Conservation (phyloP, 2,797 vertebrate genomes). For the Crenuchus spilurus region DNA sequence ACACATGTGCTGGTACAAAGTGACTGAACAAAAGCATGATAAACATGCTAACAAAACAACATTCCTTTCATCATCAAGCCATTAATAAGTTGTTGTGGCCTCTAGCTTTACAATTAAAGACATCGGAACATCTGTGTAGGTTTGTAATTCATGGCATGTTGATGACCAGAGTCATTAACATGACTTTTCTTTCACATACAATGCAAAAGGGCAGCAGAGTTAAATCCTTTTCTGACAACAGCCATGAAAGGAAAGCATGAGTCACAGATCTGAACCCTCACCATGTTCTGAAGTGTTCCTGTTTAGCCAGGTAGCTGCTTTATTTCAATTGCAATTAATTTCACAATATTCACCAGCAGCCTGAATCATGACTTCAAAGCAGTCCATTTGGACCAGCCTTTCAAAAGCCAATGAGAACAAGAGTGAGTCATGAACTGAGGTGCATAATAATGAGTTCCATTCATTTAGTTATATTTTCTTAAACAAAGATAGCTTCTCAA, state of each 20-base stretch:
- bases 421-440: neutral
- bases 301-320: slow-evolving; percentile 18
- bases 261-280: slow-evolving; percentile 10
- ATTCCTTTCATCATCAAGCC: neutral
- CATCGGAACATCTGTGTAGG: neutral
- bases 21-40: neutral
- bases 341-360: slow-evolving; percentile 37
- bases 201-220: neutral
- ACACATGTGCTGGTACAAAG: neutral
- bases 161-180: neutral
- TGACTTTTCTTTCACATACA: neutral
- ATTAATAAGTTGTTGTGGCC: neutral
- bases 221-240: neutral
- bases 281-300: neutral
- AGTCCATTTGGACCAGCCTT: slow-evolving; percentile 48
- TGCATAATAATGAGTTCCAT: too few species aligned
- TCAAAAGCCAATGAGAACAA: slow-evolving; percentile 39
- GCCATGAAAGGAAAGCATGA: neutral
- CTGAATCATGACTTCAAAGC: slow-evolving; percentile 53
- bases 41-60: neutral
- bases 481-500: too few species aligned
- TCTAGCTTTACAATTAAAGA: neutral
- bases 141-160: slow-evolving; percentile 12
- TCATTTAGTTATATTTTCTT: neutral
- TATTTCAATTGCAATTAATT: slow-evolving; percentile 61